phyloP scores from a whole-genome alignment of 2,888 invertebrate genomes.

The Uropetala carovei region DNA sequence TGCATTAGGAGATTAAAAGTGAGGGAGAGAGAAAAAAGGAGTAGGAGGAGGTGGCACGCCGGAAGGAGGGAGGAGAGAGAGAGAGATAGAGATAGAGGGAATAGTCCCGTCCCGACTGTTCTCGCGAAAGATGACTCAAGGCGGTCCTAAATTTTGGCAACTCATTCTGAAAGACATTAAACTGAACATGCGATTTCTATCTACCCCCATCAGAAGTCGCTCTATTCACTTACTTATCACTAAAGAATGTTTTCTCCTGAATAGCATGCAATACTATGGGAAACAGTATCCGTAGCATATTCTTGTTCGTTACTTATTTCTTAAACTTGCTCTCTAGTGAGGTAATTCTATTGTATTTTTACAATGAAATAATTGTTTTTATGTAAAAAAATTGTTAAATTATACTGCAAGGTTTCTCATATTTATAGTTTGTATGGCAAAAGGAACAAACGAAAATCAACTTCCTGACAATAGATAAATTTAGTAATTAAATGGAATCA shows the following conservation, averaged over 20 bases:
- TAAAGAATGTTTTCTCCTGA: background rate
- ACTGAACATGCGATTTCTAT: background rate
- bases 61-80: background rate
- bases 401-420: too few species aligned
- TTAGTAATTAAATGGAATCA: too few species aligned
- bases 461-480: too few species aligned
- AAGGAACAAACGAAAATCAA: too few species aligned
- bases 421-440: too few species aligned
- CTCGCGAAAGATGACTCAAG: slow-evolving; percentile 11
- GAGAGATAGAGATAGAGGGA: background rate
- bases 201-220: background rate
- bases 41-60: background rate
- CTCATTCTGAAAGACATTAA: background rate
- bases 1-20: slow-evolving; percentile 60
- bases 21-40: background rate
- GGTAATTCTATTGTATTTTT: too few species aligned
- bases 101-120: background rate
- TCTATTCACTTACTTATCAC: background rate
- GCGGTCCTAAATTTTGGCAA: slow-evolving; percentile 9
- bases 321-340: too few species aligned
- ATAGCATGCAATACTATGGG: too few species aligned
- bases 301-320: too few species aligned
- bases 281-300: too few species aligned
- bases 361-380: too few species aligned
- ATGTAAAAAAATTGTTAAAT: too few species aligned